Conservation (phyloP, 2,113 vertebrate species). For the Hippopotamus amphibius region DNA sequence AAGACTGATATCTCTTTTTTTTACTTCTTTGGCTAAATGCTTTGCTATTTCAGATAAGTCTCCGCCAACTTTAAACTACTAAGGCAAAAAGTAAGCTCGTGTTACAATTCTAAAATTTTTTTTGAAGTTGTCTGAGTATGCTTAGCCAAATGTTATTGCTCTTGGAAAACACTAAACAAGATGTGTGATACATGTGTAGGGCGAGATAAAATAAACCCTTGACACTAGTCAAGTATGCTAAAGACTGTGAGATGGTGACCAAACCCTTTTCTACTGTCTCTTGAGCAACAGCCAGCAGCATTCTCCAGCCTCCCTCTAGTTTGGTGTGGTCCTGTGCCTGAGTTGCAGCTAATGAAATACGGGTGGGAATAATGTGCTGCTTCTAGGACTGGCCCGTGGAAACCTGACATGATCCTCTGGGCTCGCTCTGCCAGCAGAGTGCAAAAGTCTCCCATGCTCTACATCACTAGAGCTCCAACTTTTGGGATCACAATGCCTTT, state of each 20-base stretch:
- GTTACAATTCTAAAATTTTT: not conserved
- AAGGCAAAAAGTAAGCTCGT: not conserved
- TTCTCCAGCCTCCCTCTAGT: not conserved
- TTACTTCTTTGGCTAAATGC: conserved; percentile 16
- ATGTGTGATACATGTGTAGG: not conserved
- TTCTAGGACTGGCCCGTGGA: not conserved
- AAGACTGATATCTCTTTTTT: not conserved
- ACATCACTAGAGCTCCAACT: not conserved
- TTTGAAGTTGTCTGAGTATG: not conserved
- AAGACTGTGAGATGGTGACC: not conserved
- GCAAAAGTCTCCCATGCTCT: not conserved
- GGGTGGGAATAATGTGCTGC: not conserved
- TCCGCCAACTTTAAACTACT: conserved; percentile 13
- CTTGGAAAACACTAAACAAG: conserved; percentile 28
- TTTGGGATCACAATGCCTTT: not conserved
- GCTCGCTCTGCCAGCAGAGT: not conserved
- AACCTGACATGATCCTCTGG: not conserved
- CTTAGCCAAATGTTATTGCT: not conserved
- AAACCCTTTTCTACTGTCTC: not conserved
- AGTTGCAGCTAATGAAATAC: not conserved
- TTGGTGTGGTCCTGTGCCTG: not conserved
- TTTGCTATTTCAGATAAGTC: conserved; percentile 41
- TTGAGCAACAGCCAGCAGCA: not conserved
- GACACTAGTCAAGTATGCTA: not conserved
- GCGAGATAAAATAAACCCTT: not conserved